Evolutionary conservation across 1,140 invertebrate genomes (phyloP).

Genomic region (Daktulosphaira vitifoliae): DNA sequence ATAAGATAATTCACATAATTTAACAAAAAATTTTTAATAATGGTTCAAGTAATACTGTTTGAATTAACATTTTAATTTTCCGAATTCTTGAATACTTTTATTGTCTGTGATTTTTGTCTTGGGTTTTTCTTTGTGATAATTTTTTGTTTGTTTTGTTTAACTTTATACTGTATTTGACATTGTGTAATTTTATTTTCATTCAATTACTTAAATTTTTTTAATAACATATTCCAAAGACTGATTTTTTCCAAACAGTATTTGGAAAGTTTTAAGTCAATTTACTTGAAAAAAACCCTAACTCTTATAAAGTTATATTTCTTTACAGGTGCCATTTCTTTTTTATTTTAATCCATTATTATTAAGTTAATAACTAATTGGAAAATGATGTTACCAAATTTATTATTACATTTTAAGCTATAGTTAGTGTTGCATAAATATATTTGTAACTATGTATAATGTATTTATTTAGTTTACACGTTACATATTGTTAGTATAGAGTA

Average conservation of each 20-base stretch:
- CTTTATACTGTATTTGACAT: neutral
- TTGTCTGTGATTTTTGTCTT: conserved; percentile 26
- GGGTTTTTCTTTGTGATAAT: conserved; percentile 30
- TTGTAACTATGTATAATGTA: neutral
- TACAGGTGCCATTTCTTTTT: conserved; percentile 30
- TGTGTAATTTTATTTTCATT: conserved; percentile 5
- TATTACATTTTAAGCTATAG: conserved; percentile 19
- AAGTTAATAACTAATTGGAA: conserved; percentile 22
- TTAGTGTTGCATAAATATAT: conserved; percentile 9
- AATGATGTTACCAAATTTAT: conserved; percentile 31
- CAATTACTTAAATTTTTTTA: conserved; percentile 27
- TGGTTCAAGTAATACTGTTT: too few species aligned
- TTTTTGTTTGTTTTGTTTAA: conserved; percentile 3
- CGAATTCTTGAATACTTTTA: conserved; percentile 23
- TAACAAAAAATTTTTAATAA: too few species aligned
- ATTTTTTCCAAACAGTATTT: conserved; percentile 32
- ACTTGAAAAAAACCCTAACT: conserved; percentile 6
- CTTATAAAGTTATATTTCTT: conserved; percentile 23
- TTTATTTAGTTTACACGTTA: too few species aligned
- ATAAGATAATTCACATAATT: too few species aligned
- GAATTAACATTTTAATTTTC: conserved; percentile 1
- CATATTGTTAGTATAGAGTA: neutral
- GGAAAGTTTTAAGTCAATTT: conserved; percentile 32
- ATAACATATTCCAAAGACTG: conserved; percentile 31
- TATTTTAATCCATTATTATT: conserved; percentile 13